phyloP scores from a whole-genome alignment of 2,113 vertebrate species.

The Pomatostomus ruficeps region DNA sequence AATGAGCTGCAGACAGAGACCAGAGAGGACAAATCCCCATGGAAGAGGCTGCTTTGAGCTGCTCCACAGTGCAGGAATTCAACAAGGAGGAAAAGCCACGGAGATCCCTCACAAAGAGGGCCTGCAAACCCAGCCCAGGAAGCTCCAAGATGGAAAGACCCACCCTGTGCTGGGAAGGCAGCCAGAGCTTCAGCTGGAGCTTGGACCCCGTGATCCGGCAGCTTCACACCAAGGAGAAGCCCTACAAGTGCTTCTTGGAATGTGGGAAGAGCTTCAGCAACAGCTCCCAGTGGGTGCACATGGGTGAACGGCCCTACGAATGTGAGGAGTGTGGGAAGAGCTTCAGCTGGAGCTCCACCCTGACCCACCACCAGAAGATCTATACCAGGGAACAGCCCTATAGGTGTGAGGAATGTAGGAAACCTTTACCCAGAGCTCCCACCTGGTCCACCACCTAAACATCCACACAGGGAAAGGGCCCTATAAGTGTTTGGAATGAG shows the following conservation, averaged over 20 bases:
- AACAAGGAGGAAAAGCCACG: background rate
- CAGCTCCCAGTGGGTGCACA: background rate
- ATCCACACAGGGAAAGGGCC: background rate
- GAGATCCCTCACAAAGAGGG: rapidly evolving
- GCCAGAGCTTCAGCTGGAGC: background rate
- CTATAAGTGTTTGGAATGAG: background rate
- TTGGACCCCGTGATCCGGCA: background rate
- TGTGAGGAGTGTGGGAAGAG: background rate
- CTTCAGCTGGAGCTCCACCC: background rate
- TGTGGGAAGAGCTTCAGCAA: background rate
- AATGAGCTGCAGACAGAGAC: background rate
- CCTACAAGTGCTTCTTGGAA: background rate
- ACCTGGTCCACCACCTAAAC: background rate
- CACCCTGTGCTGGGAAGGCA: background rate
- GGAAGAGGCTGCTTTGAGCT: rapidly evolving
- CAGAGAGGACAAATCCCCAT: background rate
- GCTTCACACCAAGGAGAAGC: background rate
- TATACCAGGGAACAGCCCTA: too few species aligned
- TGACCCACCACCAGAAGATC: background rate
- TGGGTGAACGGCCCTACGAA: background rate
- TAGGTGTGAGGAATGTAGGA: background rate
- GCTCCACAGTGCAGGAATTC: rapidly evolving
- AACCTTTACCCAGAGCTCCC: background rate
- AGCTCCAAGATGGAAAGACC: background rate
- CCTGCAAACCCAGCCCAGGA: background rate